Evolutionary conservation across 2,113 vertebrate species (phyloP).

Genomic region (Phalacrocorax aristotelis): DNA sequence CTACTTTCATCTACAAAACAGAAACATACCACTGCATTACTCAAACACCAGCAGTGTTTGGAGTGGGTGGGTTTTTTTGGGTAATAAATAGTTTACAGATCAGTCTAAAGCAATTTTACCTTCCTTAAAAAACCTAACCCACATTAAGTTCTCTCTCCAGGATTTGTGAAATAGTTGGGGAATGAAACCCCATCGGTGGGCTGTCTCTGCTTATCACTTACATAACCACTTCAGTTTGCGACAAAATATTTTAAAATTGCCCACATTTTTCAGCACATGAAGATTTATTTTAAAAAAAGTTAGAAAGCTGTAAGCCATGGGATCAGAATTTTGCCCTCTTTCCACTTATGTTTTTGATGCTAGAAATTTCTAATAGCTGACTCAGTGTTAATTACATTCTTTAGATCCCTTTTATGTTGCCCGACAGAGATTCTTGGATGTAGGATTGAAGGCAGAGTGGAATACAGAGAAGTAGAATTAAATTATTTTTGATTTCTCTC

Average conservation of each 20-base stretch:
- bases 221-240: neutral
- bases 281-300: neutral
- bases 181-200: neutral
- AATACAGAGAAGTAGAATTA: neutral
- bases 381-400: neutral
- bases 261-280: neutral
- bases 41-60: neutral
- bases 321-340: neutral
- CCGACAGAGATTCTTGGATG: neutral
- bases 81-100: neutral
- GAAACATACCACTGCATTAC: neutral
- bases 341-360: neutral
- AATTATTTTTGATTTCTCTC: neutral
- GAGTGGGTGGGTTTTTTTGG: neutral
- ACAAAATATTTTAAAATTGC: neutral
- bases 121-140: neutral
- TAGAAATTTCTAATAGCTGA: neutral
- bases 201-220: neutral
- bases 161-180: neutral
- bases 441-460: neutral
- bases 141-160: neutral
- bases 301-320: neutral
- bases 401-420: neutral
- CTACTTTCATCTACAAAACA: neutral
- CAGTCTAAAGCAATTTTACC: neutral